Evolutionary conservation across 2,797 vertebrate species (phyloP).

Genomic region (Pogoniulus pusillus): DNA sequence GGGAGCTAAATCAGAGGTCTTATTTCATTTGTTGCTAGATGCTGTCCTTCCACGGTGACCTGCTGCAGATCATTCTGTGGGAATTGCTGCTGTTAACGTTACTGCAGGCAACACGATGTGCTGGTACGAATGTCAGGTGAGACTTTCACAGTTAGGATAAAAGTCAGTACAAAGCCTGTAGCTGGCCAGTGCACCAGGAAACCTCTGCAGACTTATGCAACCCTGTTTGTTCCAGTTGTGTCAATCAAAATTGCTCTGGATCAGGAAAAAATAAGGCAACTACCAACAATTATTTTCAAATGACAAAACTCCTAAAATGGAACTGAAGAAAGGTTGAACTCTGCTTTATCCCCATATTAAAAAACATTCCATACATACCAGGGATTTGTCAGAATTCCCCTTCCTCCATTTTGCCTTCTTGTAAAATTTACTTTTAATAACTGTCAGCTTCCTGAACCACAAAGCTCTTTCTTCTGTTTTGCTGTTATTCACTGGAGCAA

Average conservation of each 20-base stretch:
- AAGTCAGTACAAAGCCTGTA: constrained; percentile 27
- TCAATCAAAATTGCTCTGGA: constrained; percentile 8
- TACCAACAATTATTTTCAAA: constrained; percentile 42
- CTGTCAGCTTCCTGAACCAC: constrained; percentile 43
- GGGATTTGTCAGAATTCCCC: constrained; percentile 49
- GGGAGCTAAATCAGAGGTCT: too few relatives aligned
- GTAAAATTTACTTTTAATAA: constrained; percentile 68
- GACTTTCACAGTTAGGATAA: constrained; percentile 15
- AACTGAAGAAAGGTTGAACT: constrained; percentile 34
- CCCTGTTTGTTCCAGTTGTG: background rate
- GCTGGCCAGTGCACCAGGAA: constrained; percentile 24
- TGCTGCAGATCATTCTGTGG: background rate
- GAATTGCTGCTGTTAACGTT: background rate
- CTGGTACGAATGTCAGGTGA: constrained; percentile 25
- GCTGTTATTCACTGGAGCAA: constrained; percentile 13
- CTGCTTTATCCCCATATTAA: constrained; percentile 34
- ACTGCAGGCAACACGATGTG: background rate
- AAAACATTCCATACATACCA: constrained; percentile 67
- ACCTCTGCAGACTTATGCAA: constrained; percentile 43
- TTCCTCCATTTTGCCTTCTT: background rate
- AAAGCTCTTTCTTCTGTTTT: constrained; percentile 35
- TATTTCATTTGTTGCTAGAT: background rate
- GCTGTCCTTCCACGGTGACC: background rate
- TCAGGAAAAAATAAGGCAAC: constrained; percentile 7
- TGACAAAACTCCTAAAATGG: constrained; percentile 14